These are phyloP conservation scores for Erythrolamprus reginae DNA, from an alignment of 2,113 vertebrate genomes.

Conservation along the genomic window DNA sequence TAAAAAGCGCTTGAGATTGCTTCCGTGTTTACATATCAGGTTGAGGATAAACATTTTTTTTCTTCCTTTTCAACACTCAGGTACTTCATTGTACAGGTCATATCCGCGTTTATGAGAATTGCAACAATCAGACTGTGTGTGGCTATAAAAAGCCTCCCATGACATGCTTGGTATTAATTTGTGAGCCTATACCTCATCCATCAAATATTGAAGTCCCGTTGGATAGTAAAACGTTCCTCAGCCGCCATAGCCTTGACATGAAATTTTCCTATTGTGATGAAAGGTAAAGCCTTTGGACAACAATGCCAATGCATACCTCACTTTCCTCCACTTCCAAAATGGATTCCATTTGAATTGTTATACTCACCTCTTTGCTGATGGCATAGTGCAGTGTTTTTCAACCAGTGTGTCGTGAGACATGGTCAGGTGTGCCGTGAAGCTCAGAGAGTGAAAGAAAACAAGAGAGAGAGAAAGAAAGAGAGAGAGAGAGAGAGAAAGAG, in stretches of 20 bases:
- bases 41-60: neutral
- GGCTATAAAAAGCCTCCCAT: slow-evolving; percentile 81
- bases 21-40: neutral
- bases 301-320: neutral
- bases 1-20: neutral
- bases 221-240: slow-evolving; percentile 98
- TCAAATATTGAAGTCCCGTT: slow-evolving; percentile 95
- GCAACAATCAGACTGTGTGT: slow-evolving; percentile 67
- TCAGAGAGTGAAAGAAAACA: no score
- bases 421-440: no score
- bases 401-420: no score
- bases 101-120: slow-evolving; percentile 77
- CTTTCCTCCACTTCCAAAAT: rapidly evolving
- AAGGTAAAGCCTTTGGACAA: slow-evolving; percentile 71
- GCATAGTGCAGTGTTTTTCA: no score
- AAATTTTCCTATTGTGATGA: slow-evolving; percentile 98
- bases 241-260: slow-evolving; percentile 98
- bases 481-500: no score
- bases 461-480: no score
- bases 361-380: neutral
- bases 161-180: slow-evolving; percentile 92
- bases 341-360: neutral
- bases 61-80: slow-evolving; percentile 54
- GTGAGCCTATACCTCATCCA: slow-evolving; percentile 95
- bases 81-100: slow-evolving; percentile 94